These are phyloP conservation scores for Xenotilapia caudafasciata DNA, from an alignment of 2,113 vertebrate species.

Conservation along the genomic window DNA sequence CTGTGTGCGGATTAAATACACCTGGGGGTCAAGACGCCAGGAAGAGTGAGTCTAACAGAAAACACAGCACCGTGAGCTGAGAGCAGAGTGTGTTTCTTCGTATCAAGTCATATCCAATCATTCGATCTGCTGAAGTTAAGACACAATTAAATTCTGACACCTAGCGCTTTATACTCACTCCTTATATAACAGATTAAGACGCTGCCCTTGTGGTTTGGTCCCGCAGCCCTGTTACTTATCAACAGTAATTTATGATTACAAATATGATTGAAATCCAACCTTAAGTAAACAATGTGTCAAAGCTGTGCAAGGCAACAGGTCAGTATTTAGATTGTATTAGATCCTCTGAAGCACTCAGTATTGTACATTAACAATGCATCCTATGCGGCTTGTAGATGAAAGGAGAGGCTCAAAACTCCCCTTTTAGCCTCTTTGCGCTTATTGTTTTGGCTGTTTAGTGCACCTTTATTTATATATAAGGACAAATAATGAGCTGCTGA, in stretches of 20 bases:
- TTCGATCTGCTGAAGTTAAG: not conserved
- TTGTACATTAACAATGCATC: not conserved
- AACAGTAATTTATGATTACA: not conserved
- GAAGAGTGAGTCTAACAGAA: conserved; percentile 17
- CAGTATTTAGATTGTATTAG: not conserved
- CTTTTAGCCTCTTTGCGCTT: not conserved
- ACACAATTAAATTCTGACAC: not conserved
- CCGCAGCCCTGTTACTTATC: not conserved
- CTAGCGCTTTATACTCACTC: not conserved
- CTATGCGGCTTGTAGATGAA: not conserved
- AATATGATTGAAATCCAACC: not conserved
- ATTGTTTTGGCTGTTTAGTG: not conserved
- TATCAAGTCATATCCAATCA: not conserved
- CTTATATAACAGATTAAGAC: not conserved
- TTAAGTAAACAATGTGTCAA: not conserved
- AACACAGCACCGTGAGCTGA: conserved; percentile 5
- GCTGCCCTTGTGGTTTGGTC: not conserved
- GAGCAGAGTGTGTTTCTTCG: conserved; percentile 11
- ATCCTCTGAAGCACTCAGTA: not conserved
- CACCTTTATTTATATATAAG: not conserved
- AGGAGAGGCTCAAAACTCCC: not conserved
- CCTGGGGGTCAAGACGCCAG: conserved; percentile 21
- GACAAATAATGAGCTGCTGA: not conserved
- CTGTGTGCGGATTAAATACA: conserved; percentile 41
- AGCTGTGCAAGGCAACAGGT: not conserved